A percentile compares a stretch with the other conserved stretches of the same genome.
These are phyloP conservation scores for Malthinus seriepunctatus DNA, from an alignment of 2,888 invertebrate genomes.

Conservation along the genomic window DNA sequence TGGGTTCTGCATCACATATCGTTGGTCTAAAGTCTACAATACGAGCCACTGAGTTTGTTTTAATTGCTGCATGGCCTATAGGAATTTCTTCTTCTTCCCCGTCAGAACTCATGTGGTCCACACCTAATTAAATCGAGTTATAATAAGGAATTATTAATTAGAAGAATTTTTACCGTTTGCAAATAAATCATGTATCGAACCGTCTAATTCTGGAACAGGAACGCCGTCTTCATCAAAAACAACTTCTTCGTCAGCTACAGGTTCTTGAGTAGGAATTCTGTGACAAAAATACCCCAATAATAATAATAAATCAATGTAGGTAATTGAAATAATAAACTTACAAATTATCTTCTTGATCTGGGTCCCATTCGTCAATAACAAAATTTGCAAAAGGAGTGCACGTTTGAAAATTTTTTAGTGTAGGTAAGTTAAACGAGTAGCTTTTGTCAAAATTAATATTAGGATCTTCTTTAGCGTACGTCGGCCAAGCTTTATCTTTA, in stretches of 20 bases:
- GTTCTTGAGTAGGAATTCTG: background rate
- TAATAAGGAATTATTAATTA: background rate
- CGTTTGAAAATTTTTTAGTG: slow-evolving; percentile 54
- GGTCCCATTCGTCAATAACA: slow-evolving; percentile 43
- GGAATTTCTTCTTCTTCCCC: slow-evolving; percentile 49
- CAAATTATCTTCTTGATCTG: slow-evolving; percentile 37
- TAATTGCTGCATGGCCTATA: slow-evolving; percentile 48
- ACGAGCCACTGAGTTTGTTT: slow-evolving; percentile 50
- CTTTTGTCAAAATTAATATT: slow-evolving; percentile 43
- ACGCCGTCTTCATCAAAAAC: slow-evolving; percentile 43
- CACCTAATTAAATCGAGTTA: slow-evolving; percentile 4
- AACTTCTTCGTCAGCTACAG: slow-evolving; percentile 11
- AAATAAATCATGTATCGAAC: slow-evolving; percentile 49
- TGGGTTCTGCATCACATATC: slow-evolving; percentile 53
- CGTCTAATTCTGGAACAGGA: slow-evolving; percentile 50
- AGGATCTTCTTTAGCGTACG: slow-evolving; percentile 15
- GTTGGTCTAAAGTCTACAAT: slow-evolving; percentile 64
- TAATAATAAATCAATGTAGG: background rate
- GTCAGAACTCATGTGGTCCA: slow-evolving; percentile 37
- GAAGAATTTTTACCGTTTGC: slow-evolving; percentile 11
- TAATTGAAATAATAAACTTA: background rate
- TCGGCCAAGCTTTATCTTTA: slow-evolving; percentile 17
- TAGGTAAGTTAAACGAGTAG: slow-evolving; percentile 32
- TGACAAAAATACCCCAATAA: background rate
- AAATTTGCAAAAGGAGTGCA: slow-evolving; percentile 63